These are phyloP conservation scores for Caradrina kadenii DNA, from an alignment of 2,888 invertebrate species.

Conservation along the genomic window DNA sequence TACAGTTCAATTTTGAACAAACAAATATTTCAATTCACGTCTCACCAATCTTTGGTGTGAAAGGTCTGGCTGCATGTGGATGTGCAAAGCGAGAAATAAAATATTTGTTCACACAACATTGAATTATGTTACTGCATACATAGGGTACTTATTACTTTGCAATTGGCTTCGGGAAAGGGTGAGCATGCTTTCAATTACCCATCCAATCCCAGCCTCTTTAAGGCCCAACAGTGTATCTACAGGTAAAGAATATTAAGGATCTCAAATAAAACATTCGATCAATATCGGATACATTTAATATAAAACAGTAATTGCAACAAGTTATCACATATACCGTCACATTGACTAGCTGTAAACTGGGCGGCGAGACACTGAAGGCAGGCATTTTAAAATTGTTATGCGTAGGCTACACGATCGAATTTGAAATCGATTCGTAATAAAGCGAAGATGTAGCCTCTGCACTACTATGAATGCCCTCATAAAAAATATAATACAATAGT, in stretches of 20 bases:
- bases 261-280: slow-evolving; percentile 63
- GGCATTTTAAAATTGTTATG: not conserved
- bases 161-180: no score
- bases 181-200: no score
- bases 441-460: not conserved
- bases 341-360: slow-evolving; percentile 48
- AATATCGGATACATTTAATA: slow-evolving; percentile 79
- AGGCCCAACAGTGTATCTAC: no score
- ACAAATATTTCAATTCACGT: no score
- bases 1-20: no score
- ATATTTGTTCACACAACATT: no score
- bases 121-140: no score
- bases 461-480: not conserved
- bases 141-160: no score
- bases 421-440: not conserved
- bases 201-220: no score
- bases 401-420: slow-evolving; percentile 4
- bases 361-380: slow-evolving; percentile 9
- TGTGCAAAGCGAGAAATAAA: no score
- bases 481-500: not conserved
- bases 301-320: slow-evolving; percentile 83
- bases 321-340: slow-evolving; percentile 73
- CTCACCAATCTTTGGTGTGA: no score
- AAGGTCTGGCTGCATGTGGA: no score
- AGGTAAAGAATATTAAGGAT: not conserved